Conservation (phyloP, 2,797 vertebrate species). For the Clamator glandarius region DNA sequence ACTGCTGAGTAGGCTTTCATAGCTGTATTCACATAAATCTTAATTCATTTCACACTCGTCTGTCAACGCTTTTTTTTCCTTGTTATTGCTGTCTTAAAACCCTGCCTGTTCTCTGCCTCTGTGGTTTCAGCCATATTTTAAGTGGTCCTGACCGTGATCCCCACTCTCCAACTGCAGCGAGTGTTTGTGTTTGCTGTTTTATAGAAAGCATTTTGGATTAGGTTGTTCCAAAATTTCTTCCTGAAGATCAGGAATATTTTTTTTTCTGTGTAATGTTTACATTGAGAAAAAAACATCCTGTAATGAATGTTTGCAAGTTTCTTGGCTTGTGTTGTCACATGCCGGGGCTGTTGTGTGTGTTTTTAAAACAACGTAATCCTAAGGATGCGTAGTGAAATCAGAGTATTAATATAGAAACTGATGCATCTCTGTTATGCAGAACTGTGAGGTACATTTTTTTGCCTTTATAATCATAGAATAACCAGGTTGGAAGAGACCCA, state of each 20-base stretch:
- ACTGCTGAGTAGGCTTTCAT: fast-evolving
- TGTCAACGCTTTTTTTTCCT: background rate
- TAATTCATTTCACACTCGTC: background rate
- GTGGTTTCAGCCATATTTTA: background rate
- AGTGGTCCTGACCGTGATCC: fast-evolving
- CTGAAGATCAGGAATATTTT: background rate
- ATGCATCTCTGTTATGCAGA: background rate
- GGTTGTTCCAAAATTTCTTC: background rate
- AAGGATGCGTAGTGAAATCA: background rate
- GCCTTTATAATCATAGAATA: too few species aligned
- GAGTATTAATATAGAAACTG: background rate
- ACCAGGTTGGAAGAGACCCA: too few species aligned
- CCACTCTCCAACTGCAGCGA: background rate
- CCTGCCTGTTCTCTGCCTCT: background rate
- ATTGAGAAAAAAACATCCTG: slow-evolving; percentile 6
- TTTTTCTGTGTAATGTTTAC: slow-evolving; percentile 10
- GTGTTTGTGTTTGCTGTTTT: background rate
- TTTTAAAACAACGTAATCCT: background rate
- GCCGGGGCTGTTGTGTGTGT: background rate
- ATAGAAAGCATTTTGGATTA: background rate
- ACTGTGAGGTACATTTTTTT: background rate
- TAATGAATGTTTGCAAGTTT: background rate
- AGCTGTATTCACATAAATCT: background rate
- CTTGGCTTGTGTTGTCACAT: background rate
- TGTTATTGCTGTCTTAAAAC: background rate